Evolutionary conservation across 2,888 invertebrate species (phyloP).

Genomic region (Sipha maydis): DNA sequence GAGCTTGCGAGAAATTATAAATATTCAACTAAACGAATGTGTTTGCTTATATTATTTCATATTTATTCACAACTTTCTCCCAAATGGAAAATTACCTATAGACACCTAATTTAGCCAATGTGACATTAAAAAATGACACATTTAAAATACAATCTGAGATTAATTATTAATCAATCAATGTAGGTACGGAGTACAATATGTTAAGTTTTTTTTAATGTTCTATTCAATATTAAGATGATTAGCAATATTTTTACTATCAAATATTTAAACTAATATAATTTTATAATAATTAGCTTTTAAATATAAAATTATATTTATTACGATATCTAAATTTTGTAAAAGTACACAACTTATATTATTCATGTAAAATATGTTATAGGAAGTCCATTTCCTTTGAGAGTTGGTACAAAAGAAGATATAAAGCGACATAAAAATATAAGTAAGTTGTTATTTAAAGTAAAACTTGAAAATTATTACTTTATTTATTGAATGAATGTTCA

Average conservation of each 20-base stretch:
- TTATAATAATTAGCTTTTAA: neutral
- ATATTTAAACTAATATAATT: no score
- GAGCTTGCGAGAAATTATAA: neutral
- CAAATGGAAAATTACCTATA: no score
- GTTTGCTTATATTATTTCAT: neutral
- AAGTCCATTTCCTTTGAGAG: slow-evolving; percentile 87
- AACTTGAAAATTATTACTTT: neutral
- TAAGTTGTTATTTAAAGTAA: slow-evolving; percentile 62
- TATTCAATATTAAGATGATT: no score
- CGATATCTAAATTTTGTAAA: neutral
- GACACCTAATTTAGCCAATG: no score
- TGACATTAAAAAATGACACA: no score
- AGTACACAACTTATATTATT: neutral
- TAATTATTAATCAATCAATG: no score
- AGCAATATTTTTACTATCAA: no score
- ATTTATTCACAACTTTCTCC: no score
- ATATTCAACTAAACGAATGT: neutral
- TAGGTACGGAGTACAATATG: no score
- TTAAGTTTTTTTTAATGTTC: no score
- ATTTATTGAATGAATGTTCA: neutral
- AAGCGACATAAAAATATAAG: slow-evolving; percentile 65
- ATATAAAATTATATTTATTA: neutral
- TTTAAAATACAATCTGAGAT: no score
- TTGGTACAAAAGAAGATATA: slow-evolving; percentile 73
- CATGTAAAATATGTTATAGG: slow-evolving; percentile 67